Base-by-base conservation (phyloP, 2,113 vertebrate genomes). In the Psophia crepitans region DNA sequence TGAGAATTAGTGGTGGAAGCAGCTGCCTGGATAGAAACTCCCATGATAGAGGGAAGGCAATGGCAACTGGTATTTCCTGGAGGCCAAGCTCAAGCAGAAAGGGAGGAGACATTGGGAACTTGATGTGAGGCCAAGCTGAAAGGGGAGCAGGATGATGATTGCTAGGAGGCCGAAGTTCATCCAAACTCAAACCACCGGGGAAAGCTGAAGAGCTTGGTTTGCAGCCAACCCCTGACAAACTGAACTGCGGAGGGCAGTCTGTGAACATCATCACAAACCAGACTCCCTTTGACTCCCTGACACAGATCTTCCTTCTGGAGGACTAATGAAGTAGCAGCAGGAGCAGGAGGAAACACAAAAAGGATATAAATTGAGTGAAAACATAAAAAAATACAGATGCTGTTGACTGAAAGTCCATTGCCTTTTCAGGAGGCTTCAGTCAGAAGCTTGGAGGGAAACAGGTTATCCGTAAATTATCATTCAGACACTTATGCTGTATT, bases 281-380 rank as follows among this genome's bases (percentile, higher is more conserved):
- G 90, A 91, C 89, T 95, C 86, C 82, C 88, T 83, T 4, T 78
- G 87, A 92, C 90, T 94, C 77, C 83, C 69, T 84, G 94, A 96
- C 93, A 95, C 48, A 22, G 57, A 74, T 81, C 84, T 73, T 88
- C 75, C 73, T 97, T 88, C 84, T 97, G 86, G 22, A 94, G 83
- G 60, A 93, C 92, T 96, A 92, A 96, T 89, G 95, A 95, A 95
- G 79, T 43, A 96, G 91, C 87, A 90, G 66, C 41, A 93, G 81
- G 76, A 94, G 75, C 71, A 88, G 64, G 16, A 95, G 74, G 90
- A 95, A 96, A 71, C 14, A 15, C 49, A 79, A 66, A 84, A 84
- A 89, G n/a, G 33, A 95, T 48, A 95, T 74, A 89, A 89, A 97
- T 76, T 82, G 84, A 95, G 77, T 92, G 94, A 65, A 96, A 91